Conservation (phyloP, 2,888 invertebrate species). For the Mylabris sibirica region DNA sequence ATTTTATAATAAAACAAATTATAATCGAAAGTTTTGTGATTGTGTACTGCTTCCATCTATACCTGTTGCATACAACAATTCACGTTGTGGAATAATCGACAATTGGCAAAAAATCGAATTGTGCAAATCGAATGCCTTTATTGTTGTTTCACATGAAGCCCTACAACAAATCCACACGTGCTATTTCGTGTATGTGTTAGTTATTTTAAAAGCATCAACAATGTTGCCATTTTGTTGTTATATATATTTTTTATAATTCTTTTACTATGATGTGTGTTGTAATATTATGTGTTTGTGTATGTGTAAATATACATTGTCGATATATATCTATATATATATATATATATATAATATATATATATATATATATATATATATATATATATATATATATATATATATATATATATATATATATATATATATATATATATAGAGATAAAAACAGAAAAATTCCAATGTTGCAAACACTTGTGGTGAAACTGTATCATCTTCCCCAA, state of each 20-base stretch:
- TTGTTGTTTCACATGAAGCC: not conserved
- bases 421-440: conserved; percentile 14
- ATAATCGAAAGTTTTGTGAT: too few relatives aligned
- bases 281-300: too few relatives aligned
- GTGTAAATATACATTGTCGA: conserved; percentile 11
- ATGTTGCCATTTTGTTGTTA: conserved; percentile 7
- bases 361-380: too few relatives aligned
- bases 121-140: conserved; percentile 1
- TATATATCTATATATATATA: conserved; percentile 17
- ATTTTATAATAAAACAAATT: not conserved
- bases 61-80: not conserved
- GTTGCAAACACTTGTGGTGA: conserved; percentile 56
- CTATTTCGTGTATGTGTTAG: not conserved
- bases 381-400: too few relatives aligned
- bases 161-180: not conserved
- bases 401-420: too few relatives aligned
- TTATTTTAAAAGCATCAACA: not conserved
- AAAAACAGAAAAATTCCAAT: conserved; percentile 26
- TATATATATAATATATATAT: too few relatives aligned
- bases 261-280: not conserved
- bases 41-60: too few relatives aligned
- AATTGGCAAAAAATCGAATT: not conserved
- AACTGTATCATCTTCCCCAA: conserved; percentile 57
- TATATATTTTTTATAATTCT: conserved; percentile 8
- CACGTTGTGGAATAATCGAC: not conserved